Evolutionary conservation across 2,113 vertebrate species (phyloP).

Genomic region (Campylomormyrus tamandua): DNA sequence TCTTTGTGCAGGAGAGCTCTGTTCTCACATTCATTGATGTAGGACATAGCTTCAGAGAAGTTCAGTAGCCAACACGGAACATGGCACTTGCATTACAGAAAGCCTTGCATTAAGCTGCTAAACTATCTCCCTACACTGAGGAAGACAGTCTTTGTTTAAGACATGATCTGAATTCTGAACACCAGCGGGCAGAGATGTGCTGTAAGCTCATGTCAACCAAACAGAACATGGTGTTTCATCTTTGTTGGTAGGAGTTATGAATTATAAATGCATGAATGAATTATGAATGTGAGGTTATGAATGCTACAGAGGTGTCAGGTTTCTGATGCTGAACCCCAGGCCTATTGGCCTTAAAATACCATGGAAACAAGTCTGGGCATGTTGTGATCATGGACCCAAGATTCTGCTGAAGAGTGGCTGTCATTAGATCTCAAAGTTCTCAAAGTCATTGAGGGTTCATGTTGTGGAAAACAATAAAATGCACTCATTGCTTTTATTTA

Average conservation of each 20-base stretch:
- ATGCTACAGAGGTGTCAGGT: neutral
- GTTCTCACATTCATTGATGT: neutral
- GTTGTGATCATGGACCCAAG: neutral
- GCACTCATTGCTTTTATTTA: neutral
- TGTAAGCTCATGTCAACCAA: neutral
- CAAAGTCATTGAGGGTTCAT: neutral
- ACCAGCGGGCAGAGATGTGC: neutral
- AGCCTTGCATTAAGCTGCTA: neutral
- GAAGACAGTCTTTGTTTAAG: neutral
- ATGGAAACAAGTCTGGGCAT: slow-evolving; percentile 8
- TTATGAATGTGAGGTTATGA: neutral
- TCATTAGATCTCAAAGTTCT: neutral
- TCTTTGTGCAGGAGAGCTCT: neutral
- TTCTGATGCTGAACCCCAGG: neutral
- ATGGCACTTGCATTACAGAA: neutral
- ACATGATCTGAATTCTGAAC: neutral
- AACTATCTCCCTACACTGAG: neutral
- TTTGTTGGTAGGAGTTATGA: slow-evolving; percentile 1
- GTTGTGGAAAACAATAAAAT: neutral
- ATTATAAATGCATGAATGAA: neutral
- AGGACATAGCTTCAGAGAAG: neutral
- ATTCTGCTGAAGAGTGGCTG: neutral
- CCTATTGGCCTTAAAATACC: neutral
- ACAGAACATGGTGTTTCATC: neutral
- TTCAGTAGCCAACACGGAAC: neutral